These are phyloP conservation scores for Ciona savignyi DNA, from an alignment of 23 tunicate genomes.

Conservation along the genomic window DNA sequence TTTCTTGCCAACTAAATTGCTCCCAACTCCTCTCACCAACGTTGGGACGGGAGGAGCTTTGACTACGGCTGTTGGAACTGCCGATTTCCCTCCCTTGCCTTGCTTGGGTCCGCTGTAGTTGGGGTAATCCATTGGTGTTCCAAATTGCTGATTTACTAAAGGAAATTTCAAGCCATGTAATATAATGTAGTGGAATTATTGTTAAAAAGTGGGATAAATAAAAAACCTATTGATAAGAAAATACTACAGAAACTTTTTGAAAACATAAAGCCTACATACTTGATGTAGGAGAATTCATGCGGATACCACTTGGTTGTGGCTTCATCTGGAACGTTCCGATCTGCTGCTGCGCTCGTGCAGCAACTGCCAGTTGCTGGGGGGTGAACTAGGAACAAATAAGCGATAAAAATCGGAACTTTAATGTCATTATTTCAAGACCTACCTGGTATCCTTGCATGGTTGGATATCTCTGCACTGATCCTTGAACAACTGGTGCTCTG, in stretches of 20 bases:
- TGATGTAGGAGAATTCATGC: background rate
- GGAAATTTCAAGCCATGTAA: too few species aligned
- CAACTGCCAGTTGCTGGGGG: background rate
- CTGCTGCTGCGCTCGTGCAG: too few species aligned
- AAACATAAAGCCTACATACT: too few species aligned
- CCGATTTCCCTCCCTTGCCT: background rate
- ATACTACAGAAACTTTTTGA: too few species aligned
- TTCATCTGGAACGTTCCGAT: background rate
- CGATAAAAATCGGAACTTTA: too few species aligned
- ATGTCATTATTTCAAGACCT: background rate
- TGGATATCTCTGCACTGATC: conserved; percentile 42
- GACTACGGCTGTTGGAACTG: background rate
- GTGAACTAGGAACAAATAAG: too few species aligned
- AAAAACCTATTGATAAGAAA: too few species aligned
- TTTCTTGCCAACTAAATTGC: conserved; percentile 76
- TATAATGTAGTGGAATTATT: too few species aligned
- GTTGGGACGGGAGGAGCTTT: conserved; percentile 87
- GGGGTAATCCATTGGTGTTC: background rate
- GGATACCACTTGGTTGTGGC: background rate
- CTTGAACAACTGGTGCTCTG: conserved; percentile 29
- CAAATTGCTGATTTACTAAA: background rate
- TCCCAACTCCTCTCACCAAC: conserved; percentile 59
- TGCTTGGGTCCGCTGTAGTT: background rate
- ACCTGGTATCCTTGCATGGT: conserved; percentile 46
- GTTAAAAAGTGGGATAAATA: too few species aligned